phyloP scores from a whole-genome alignment of 1,140 invertebrate genomes.

The Bilobella aurantiaca region DNA sequence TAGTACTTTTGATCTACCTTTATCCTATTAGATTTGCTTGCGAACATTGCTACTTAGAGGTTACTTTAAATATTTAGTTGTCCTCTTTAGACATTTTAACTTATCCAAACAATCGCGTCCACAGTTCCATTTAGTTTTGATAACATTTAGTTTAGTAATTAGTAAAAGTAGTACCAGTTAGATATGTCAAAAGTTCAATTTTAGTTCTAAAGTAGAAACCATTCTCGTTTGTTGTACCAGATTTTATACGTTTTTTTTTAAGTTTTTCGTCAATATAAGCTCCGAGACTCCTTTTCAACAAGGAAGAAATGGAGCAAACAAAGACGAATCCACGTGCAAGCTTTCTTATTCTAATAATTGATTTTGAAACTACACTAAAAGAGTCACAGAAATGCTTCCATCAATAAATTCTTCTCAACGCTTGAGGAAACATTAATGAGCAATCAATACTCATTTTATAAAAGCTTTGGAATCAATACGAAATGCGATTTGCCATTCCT shows the following conservation, averaged over 20 bases:
- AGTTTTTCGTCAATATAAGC: no score
- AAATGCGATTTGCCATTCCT: neutral
- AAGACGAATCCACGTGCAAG: neutral
- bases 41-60: neutral
- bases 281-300: no score
- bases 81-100: no score
- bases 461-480: neutral
- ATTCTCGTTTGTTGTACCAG: no score
- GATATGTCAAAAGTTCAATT: conserved; percentile 8
- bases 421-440: neutral
- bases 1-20: neutral
- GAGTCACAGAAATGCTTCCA: neutral
- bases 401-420: neutral
- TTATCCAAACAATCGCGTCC: no score
- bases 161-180: conserved; percentile 4
- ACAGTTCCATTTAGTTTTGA: neutral
- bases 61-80: no score
- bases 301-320: no score
- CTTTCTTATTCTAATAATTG: neutral
- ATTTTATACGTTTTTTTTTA: no score
- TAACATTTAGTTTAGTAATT: neutral
- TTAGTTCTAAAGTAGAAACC: no score
- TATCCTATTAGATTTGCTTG: neutral
- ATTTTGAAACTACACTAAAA: neutral
- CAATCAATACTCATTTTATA: neutral